Evolutionary conservation across 2,797 vertebrate genomes (phyloP).

Genomic region (Pteropus rufus): DNA sequence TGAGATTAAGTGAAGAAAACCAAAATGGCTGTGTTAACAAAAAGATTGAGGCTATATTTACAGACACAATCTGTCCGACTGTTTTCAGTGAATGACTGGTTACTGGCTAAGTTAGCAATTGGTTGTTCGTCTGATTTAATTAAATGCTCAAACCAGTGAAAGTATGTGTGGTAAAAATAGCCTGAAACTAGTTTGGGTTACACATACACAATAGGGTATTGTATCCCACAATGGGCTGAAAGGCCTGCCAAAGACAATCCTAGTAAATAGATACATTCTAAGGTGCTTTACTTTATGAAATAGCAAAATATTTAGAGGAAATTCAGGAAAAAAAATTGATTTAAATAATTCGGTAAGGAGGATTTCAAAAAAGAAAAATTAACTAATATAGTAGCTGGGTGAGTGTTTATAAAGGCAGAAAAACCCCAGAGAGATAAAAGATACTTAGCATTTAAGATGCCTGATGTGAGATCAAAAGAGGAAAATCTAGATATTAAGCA

Average conservation of each 20-base stretch:
- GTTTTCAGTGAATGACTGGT: conserved; percentile 52
- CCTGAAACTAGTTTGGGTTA: conserved; percentile 61
- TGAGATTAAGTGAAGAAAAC: conserved; percentile 64
- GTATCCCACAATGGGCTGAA: background rate
- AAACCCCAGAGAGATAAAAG: conserved; percentile 47
- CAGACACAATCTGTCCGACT: conserved; percentile 57
- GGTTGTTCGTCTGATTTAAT: conserved; percentile 71
- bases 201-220: conserved; percentile 43
- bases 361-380: conserved; percentile 56
- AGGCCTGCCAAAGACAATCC: background rate
- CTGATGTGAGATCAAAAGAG: conserved; percentile 25
- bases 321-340: conserved; percentile 5
- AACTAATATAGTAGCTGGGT: conserved; percentile 39
- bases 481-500: conserved; percentile 52
- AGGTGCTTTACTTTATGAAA: conserved; percentile 38
- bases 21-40: conserved; percentile 62
- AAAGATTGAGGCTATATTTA: conserved; percentile 46
- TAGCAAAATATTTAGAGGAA: background rate
- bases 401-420: conserved; percentile 28
- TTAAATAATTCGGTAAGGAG: conserved; percentile 59
- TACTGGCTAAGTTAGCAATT: conserved; percentile 38
- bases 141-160: conserved; percentile 58
- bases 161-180: conserved; percentile 59
- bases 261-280: conserved; percentile 38
- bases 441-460: conserved; percentile 29